These are phyloP conservation scores for Phymatocera aterrima DNA, from an alignment of 2,888 invertebrate genomes.

Conservation along the genomic window DNA sequence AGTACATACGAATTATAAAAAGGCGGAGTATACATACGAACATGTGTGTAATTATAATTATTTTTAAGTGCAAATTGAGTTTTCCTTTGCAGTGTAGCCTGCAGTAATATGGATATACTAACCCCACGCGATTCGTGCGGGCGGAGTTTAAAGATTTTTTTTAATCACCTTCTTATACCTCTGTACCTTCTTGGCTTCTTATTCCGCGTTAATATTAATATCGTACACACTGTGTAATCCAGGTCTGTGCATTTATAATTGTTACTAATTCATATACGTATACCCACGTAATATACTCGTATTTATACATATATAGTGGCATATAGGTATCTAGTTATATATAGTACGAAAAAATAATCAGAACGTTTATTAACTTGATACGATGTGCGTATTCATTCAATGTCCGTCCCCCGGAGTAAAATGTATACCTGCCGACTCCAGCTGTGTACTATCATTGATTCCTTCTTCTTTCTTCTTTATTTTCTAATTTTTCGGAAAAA, in stretches of 20 bases:
- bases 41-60: constrained; percentile 15
- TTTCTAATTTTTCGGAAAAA: no score
- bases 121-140: neutral
- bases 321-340: no score
- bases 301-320: neutral
- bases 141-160: neutral
- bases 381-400: neutral
- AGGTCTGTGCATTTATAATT: no score
- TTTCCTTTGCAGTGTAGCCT: neutral
- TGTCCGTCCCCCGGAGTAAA: neutral
- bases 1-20: no score
- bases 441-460: no score
- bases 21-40: neutral
- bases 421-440: no score
- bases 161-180: neutral
- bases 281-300: no score
- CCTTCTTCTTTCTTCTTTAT: no score
- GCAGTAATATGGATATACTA: no score
- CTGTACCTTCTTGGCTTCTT: no score
- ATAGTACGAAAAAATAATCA: neutral
- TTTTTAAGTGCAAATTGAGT: constrained; percentile 30
- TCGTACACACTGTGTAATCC: no score
- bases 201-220: neutral
- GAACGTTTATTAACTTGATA: neutral
- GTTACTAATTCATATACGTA: neutral